A percentile compares a stretch with the other conserved stretches of the same genome.
Conservation (phyloP, 1,140 invertebrate species). For the Zaprionus capensis region DNA sequence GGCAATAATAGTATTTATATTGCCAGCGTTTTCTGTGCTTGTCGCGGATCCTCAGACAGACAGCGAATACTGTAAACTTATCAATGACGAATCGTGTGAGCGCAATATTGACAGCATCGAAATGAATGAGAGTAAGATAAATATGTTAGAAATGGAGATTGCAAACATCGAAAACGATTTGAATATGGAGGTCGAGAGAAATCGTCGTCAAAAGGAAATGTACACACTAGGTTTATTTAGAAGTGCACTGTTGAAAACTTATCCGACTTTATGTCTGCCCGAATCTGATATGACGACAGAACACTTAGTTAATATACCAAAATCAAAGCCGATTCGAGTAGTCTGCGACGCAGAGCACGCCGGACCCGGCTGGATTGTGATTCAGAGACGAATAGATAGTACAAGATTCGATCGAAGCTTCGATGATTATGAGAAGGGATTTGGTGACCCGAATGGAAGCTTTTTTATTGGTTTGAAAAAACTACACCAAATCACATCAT, state of each 20-base stretch:
- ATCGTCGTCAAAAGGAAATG: not conserved
- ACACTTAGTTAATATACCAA: not conserved
- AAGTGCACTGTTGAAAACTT: not conserved
- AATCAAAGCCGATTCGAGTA: not conserved
- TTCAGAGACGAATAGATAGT: slow-evolving; percentile 9
- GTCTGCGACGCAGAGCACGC: not conserved
- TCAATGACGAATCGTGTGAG: not conserved
- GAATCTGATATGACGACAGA: not conserved
- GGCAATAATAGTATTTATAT: not conserved
- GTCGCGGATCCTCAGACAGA: not conserved
- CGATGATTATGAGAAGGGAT: not conserved
- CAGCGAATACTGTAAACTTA: not conserved
- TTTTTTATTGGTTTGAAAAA: slow-evolving; percentile 35
- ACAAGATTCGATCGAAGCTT: not conserved
- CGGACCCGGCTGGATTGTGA: slow-evolving; percentile 30
- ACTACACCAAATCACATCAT: not conserved
- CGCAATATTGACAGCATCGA: not conserved
- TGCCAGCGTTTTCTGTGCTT: not conserved
- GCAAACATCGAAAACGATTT: not conserved
- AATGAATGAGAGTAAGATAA: not conserved
- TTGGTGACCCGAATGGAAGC: slow-evolving; percentile 3
- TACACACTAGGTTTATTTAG: not conserved
- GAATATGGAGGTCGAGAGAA: not conserved
- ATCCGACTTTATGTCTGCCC: slow-evolving; percentile 19
- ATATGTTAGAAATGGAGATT: not conserved